A percentile compares a stretch with the other conserved stretches of the same genome.
Conservation (phyloP, 1,140 invertebrate species). For the Argopecten irradians region DNA sequence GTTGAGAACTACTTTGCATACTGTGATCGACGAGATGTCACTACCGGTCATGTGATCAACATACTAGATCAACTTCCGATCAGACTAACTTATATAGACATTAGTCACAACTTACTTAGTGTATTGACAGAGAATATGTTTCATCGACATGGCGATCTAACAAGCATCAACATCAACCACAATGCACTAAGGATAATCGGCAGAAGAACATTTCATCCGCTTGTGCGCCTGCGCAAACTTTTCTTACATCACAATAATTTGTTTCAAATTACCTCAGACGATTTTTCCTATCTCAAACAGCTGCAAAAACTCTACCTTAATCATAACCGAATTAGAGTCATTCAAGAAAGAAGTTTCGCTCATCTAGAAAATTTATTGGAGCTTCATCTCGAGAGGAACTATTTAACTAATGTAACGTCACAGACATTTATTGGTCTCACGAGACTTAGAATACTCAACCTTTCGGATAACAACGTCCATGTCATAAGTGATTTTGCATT, state of each 20-base stretch:
- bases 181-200: not conserved
- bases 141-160: not conserved
- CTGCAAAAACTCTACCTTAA: not conserved
- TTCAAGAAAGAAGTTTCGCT: not conserved
- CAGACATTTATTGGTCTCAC: not conserved
- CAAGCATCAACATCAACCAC: not conserved
- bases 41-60: not conserved
- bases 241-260: not conserved
- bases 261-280: not conserved
- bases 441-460: not conserved
- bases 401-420: not conserved
- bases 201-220: not conserved
- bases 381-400: not conserved
- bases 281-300: not conserved
- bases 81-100: not conserved
- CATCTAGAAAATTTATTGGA: not conserved
- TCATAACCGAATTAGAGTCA: not conserved
- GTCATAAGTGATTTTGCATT: not conserved
- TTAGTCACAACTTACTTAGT: not conserved
- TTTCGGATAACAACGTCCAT: not conserved
- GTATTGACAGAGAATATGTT: not conserved
- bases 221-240: not conserved
- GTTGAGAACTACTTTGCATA: conserved; percentile 6
- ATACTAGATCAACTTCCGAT: not conserved
- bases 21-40: not conserved